Evolutionary conservation across 2,113 vertebrate genomes (phyloP).

Genomic region (Urocolius indicus): DNA sequence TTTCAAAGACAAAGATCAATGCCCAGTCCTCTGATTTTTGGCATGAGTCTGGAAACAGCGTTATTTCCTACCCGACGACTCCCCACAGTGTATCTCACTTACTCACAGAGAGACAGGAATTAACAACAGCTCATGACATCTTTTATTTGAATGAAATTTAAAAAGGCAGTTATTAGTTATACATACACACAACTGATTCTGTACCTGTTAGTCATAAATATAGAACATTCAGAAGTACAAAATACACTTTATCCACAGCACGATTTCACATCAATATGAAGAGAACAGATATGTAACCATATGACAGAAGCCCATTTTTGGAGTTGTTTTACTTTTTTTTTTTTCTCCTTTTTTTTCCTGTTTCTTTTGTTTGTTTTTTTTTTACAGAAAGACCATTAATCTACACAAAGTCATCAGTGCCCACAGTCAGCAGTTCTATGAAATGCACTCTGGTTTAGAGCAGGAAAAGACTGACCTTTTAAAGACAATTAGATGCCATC

Average conservation of each 20-base stretch:
- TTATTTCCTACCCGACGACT: background rate
- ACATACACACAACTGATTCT: constrained; percentile 78
- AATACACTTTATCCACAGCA: constrained; percentile 79
- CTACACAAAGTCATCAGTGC: constrained; percentile 31
- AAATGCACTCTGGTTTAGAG: background rate
- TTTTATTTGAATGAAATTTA: constrained; percentile 82
- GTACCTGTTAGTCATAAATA: constrained; percentile 79
- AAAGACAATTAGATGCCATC: constrained; percentile 29
- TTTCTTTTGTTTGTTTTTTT: background rate
- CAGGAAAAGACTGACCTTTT: constrained; percentile 26
- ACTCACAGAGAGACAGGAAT: background rate
- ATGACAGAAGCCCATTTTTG: constrained; percentile 46
- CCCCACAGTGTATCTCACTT: background rate
- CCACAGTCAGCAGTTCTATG: background rate
- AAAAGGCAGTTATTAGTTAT: constrained; percentile 81
- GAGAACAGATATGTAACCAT: constrained; percentile 66
- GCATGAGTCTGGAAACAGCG: background rate
- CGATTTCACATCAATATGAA: constrained; percentile 76
- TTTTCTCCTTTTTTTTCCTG: background rate
- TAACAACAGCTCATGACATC: constrained; percentile 64
- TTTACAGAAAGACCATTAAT: background rate
- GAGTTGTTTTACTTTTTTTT: background rate
- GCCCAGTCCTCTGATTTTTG: background rate
- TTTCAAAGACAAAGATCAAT: background rate
- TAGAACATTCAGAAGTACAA: constrained; percentile 81